These are phyloP conservation scores for Psittacula cyanocephala DNA, from an alignment of 2,113 vertebrate species.

Conservation along the genomic window DNA sequence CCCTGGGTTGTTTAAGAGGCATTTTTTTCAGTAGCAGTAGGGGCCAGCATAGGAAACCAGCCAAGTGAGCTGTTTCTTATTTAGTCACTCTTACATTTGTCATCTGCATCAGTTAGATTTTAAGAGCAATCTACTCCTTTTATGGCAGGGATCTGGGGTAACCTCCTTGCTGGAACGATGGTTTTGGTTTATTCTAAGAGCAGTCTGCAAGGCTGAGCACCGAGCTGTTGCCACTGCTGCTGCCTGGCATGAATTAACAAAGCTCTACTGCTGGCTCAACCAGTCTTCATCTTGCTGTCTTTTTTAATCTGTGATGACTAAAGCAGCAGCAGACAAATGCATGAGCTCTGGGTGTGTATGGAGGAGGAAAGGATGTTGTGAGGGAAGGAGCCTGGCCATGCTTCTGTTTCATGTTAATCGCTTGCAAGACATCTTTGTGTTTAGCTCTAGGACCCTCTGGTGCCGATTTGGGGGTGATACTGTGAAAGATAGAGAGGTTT, in stretches of 20 bases:
- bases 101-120: not conserved
- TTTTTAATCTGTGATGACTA: not conserved
- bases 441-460: not conserved
- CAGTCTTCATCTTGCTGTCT: not conserved
- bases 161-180: not conserved
- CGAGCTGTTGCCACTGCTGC: not conserved
- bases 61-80: slow-evolving; percentile 16
- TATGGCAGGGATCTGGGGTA: not conserved
- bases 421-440: not conserved
- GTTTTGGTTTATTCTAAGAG: not conserved
- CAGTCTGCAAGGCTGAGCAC: not conserved
- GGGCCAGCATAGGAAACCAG: not conserved
- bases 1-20: not conserved
- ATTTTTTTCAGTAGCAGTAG: not conserved
- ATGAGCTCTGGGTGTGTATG: rapidly evolving
- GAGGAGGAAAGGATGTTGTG: not conserved
- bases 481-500: not conserved
- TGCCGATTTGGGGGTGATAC: not conserved
- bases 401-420: not conserved
- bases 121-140: not conserved
- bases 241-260: not conserved
- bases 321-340: not conserved
- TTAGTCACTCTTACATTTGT: not conserved
- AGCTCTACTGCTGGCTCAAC: not conserved
- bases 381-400: not conserved